These are phyloP conservation scores for Carcharodon carcharias DNA, from an alignment of 2,797 vertebrate species.

Conservation along the genomic window DNA sequence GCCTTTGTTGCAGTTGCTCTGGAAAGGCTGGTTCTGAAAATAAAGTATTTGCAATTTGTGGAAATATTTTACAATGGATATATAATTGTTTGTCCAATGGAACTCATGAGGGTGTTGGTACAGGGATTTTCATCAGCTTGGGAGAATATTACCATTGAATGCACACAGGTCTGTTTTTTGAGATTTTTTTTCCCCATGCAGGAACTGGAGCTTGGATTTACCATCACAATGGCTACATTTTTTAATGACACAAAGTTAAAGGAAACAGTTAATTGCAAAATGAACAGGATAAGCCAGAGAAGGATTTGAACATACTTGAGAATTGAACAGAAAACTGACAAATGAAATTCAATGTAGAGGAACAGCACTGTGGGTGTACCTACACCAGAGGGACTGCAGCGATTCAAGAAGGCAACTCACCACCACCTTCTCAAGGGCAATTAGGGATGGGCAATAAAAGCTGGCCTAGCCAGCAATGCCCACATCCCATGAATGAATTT, in stretches of 20 bases:
- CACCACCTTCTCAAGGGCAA: no score
- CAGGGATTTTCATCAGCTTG: neutral
- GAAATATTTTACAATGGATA: neutral
- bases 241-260: neutral
- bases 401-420: no score
- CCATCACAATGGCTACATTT: neutral
- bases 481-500: no score
- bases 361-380: no score
- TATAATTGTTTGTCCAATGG: neutral
- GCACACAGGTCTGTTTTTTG: neutral
- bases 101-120: neutral
- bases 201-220: neutral
- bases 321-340: neutral
- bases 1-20: neutral
- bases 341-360: no score
- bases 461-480: no score
- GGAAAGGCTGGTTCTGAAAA: neutral
- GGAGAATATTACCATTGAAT: neutral
- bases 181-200: neutral
- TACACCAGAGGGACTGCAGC: no score
- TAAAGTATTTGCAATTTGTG: neutral
- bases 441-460: no score
- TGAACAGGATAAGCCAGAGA: neutral
- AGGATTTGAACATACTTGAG: neutral
- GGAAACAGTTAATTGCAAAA: neutral